A percentile compares a stretch with the other conserved stretches of the same genome.
These are phyloP conservation scores for Eueremaeus valkanovi DNA, from an alignment of 2,888 invertebrate species.

Conservation along the genomic window DNA sequence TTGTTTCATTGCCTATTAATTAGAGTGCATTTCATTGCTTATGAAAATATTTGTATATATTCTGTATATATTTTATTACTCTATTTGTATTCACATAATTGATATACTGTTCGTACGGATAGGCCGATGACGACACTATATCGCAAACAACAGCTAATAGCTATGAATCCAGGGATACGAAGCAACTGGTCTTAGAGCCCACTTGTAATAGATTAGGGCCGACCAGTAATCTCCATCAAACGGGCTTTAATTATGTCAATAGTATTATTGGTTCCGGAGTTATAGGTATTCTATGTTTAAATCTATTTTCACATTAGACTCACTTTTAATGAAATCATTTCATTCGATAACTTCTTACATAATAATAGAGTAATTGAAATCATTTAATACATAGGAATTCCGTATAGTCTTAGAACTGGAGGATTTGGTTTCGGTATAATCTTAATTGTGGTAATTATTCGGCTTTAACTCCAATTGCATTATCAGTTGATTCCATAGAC, in stretches of 20 bases:
- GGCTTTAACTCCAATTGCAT: not conserved
- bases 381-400: too few relatives aligned
- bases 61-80: not conserved
- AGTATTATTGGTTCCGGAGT: conserved; percentile 82
- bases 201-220: conserved; percentile 7
- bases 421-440: conserved; percentile 72
- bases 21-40: too few relatives aligned
- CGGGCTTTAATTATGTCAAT: conserved; percentile 76
- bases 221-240: conserved; percentile 45
- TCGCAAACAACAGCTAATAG: conserved; percentile 8
- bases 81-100: not conserved
- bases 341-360: not conserved
- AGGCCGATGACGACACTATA: conserved; percentile 23
- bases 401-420: conserved; percentile 73
- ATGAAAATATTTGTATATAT: too few relatives aligned
- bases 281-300: conserved; percentile 63
- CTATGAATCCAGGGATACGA: conserved; percentile 14
- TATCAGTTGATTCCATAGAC: not conserved
- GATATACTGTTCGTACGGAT: not conserved
- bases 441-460: conserved; percentile 57
- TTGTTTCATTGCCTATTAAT: too few relatives aligned
- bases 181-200: conserved; percentile 24
- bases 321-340: not conserved
- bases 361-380: too few relatives aligned
- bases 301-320: not conserved